Evolutionary conservation across 2,888 invertebrate genomes (phyloP).

Genomic region (Sphaeridia pumilis): DNA sequence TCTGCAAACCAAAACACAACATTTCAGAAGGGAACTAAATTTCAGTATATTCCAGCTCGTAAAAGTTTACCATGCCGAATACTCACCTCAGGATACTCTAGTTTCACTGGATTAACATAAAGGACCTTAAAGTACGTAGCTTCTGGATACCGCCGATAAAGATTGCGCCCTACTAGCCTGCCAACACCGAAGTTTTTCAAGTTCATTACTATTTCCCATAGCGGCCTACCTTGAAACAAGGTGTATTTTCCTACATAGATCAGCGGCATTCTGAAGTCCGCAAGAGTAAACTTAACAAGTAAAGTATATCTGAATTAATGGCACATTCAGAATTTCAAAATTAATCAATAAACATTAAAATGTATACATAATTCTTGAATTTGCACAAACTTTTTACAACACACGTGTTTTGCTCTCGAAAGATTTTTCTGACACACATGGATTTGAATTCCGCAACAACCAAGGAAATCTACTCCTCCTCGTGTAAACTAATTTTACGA

Average conservation of each 20-base stretch:
- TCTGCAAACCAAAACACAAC: slow-evolving; percentile 7
- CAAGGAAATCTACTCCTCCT: too few species aligned
- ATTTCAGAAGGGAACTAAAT: neutral
- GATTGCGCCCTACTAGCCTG: slow-evolving; percentile 18
- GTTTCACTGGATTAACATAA: slow-evolving; percentile 7
- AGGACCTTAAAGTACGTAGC: slow-evolving; percentile 12
- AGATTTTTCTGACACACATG: too few species aligned
- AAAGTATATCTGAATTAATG: too few species aligned
- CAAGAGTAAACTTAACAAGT: too few species aligned
- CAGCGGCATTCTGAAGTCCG: slow-evolving; percentile 17
- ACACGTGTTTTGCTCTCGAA: too few species aligned
- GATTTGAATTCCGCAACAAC: too few species aligned
- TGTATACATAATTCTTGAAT: too few species aligned
- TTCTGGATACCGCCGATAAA: slow-evolving; percentile 12
- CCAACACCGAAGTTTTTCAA: slow-evolving; percentile 33
- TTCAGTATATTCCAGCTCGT: neutral
- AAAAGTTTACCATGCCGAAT: too few species aligned
- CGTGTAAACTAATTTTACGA: too few species aligned
- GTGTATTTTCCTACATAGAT: slow-evolving; percentile 25
- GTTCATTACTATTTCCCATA: slow-evolving; percentile 35
- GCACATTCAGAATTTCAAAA: too few species aligned
- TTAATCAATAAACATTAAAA: too few species aligned
- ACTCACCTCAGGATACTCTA: slow-evolving; percentile 17
- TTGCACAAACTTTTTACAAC: too few species aligned
- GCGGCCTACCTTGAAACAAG: slow-evolving; percentile 21